A percentile compares a stretch with the other conserved stretches of the same genome.
These are phyloP conservation scores for Leptosomus discolor DNA, from an alignment of 2,113 vertebrate species.

Conservation along the genomic window DNA sequence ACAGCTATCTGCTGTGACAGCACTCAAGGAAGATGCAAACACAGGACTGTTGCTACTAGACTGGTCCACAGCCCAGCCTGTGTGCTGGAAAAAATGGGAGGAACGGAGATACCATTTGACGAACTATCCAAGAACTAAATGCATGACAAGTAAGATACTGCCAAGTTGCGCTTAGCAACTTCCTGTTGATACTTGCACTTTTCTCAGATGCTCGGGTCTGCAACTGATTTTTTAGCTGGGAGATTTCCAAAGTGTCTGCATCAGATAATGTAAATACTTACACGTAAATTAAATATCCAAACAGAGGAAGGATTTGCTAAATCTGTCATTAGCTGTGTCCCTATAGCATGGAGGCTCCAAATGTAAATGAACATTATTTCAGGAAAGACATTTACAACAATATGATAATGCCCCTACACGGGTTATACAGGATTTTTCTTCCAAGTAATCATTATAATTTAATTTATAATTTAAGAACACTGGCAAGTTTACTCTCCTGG, in stretches of 20 bases:
- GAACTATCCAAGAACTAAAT: background rate
- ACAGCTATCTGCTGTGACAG: background rate
- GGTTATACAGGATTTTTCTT: background rate
- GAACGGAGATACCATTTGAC: background rate
- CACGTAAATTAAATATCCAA: background rate
- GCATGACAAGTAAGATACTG: background rate
- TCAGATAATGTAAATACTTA: background rate
- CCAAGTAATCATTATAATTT: background rate
- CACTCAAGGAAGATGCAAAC: background rate
- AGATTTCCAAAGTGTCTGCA: background rate
- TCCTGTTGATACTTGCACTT: background rate
- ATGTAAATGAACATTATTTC: background rate
- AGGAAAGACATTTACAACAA: background rate
- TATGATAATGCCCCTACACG: background rate
- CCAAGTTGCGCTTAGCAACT: background rate
- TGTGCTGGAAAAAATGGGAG: background rate
- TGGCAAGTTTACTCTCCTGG: background rate
- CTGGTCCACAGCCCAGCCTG: background rate
- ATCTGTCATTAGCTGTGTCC: background rate
- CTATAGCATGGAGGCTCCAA: background rate
- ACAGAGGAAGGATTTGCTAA: background rate
- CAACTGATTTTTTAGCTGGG: background rate
- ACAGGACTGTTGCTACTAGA: background rate
- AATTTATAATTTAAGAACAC: background rate
- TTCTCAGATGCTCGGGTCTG: background rate